phyloP scores from a whole-genome alignment of 2,113 vertebrate genomes.

The Daubentonia madagascariensis region DNA sequence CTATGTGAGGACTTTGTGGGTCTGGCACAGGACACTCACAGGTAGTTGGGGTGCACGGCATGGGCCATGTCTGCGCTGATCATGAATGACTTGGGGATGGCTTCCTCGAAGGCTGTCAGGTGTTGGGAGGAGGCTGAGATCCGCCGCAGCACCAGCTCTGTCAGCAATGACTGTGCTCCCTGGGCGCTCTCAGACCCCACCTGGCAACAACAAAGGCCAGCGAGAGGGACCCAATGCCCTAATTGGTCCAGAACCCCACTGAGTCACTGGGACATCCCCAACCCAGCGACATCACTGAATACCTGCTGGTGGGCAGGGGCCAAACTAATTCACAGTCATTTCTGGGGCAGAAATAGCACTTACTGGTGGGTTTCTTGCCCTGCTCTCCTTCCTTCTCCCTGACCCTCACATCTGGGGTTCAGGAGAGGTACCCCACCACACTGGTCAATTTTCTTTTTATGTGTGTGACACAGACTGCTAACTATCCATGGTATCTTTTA shows the following conservation, averaged over 20 bases:
- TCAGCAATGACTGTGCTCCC: conserved; percentile 94
- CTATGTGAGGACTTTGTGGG: background rate
- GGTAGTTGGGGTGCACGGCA: conserved; percentile 95
- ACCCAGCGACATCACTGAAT: background rate
- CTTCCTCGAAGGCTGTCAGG: conserved; percentile 94
- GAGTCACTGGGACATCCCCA: background rate
- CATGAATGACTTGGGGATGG: conserved; percentile 94
- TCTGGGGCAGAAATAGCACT: background rate
- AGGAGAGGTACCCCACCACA: background rate
- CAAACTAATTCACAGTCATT: background rate
- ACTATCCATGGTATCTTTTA: background rate
- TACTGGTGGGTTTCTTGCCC: background rate
- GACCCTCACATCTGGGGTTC: background rate
- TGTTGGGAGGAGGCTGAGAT: conserved; percentile 87
- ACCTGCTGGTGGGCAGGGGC: background rate
- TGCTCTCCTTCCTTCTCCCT: background rate
- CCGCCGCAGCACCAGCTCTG: conserved; percentile 93
- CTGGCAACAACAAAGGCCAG: conserved; percentile 73
- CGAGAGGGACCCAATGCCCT: background rate
- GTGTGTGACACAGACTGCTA: background rate
- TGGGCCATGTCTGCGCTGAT: conserved; percentile 99
- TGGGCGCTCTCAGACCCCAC: conserved; percentile 97
- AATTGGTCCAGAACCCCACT: background rate
- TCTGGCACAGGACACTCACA: conserved; percentile 84
- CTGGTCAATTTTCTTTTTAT: background rate